phyloP scores from a whole-genome alignment of 1,140 invertebrate genomes.

The Phocides pigmalion region DNA sequence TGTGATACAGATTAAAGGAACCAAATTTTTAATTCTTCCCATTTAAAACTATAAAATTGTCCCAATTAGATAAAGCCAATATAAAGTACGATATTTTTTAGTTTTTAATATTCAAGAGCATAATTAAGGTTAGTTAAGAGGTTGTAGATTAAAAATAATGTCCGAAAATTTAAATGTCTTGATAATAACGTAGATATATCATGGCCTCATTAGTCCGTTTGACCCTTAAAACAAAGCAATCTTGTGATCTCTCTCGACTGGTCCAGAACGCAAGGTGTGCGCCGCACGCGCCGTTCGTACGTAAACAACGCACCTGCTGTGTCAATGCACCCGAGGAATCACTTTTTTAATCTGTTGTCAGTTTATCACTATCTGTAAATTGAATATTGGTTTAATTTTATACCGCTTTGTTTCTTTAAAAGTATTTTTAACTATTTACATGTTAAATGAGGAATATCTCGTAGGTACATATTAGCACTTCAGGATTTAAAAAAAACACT shows the following conservation, averaged over 20 bases:
- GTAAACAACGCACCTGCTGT: conserved; percentile 52
- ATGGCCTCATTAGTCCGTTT: conserved; percentile 31
- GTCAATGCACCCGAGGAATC: conserved; percentile 53
- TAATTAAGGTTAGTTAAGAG: conserved; percentile 1
- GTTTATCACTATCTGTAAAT: conserved; percentile 9
- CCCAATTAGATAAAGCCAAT: neutral
- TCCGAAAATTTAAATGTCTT: conserved; percentile 3
- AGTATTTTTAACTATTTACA: no score
- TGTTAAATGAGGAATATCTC: no score
- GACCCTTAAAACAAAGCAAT: conserved; percentile 34
- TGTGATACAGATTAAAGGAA: no score
- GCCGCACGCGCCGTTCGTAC: conserved; percentile 43
- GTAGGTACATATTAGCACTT: no score
- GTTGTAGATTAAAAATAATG: neutral
- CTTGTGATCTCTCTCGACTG: conserved; percentile 45
- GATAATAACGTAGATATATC: conserved; percentile 15
- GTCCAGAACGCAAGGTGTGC: conserved; percentile 47
- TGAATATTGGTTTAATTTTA: neutral
- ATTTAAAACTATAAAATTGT: no score
- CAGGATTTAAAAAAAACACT: no score
- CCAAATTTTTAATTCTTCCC: no score
- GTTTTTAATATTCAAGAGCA: neutral
- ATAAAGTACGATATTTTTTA: neutral
- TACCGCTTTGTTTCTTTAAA: neutral
- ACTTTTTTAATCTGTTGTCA: conserved; percentile 35